Base-by-base conservation (phyloP, 1,140 invertebrate genomes). In the Drosophila malerkotliana region DNA sequence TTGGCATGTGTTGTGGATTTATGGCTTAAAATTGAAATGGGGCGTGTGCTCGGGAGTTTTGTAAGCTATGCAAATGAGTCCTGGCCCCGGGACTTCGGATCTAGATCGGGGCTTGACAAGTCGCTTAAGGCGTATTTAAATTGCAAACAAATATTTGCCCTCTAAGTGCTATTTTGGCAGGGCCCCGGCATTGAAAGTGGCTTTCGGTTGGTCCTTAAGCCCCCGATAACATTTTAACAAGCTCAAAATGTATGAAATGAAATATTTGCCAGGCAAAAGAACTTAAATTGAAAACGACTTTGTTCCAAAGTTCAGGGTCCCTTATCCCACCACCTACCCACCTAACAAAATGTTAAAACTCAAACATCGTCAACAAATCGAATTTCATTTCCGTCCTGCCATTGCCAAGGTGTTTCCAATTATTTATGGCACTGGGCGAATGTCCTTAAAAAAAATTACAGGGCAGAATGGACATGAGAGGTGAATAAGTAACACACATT, bases 1-100 rank as follows among this genome's bases (percentile, higher is more conserved):
- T 45, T 63, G 54, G 48, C 73, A 76, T 82, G 75, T 69, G 78
- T 69, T 79, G 47, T 76, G 68, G 71, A 88, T 87, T 87, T 87
- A 79, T 83, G 75, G 72, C 72, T 61, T 72, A 54, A 48, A 61
- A 72, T 58, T 77, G 48, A 88, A 88, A 76, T 72, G 74, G 71
- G 59, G 61, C 48, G 47, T 64, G 59, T 55, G 44, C 57, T 74
- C 41, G 47, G 21, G 60, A 52, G 39, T 64, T 76, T 60, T 63
- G 72, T 72, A 66, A 63, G 75, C 78, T 69, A 64, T 76, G 69
- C 47, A 82, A 87, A 79, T 85, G 69, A 62, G 55, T 44, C 37
- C 34, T 10, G 28, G 44, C 14, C 51, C 41, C 21, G 3, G 14
- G 39, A 34, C 32, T 21, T 45, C 60, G 67, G 52, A 26, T 56